A percentile compares a stretch with the other conserved stretches of the same genome.
These are phyloP conservation scores for Eulacestoma nigropectus DNA, from an alignment of 2,113 vertebrate genomes.

Conservation along the genomic window DNA sequence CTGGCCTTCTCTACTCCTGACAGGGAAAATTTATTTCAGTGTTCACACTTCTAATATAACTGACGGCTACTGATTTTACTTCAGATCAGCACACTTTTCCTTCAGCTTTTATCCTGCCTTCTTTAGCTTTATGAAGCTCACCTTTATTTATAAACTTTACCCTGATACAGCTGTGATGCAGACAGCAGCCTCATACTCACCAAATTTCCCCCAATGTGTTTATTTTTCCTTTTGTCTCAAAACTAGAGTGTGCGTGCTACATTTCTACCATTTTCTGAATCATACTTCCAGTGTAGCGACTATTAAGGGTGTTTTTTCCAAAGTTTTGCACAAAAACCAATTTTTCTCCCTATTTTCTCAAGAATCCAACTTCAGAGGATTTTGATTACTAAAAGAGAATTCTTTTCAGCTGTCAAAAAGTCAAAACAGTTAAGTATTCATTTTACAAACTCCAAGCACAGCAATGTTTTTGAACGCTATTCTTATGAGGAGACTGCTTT, in stretches of 20 bases:
- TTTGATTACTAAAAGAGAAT: not conserved
- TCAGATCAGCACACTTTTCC: not conserved
- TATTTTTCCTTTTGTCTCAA: not conserved
- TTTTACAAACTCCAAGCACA: not conserved
- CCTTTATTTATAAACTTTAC: not conserved
- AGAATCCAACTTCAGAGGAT: not conserved
- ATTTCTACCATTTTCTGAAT: not conserved
- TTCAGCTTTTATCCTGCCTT: not conserved
- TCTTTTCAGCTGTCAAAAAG: not conserved
- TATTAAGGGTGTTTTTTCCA: not conserved
- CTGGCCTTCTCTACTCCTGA: not conserved
- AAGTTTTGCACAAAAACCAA: not conserved
- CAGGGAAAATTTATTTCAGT: not conserved
- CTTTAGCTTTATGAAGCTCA: not conserved
- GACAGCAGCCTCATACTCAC: not conserved
- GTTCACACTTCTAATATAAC: not conserved
- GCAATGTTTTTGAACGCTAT: not conserved
- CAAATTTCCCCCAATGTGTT: not conserved
- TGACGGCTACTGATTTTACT: not conserved
- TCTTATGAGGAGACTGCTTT: not conserved
- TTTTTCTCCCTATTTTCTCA: not conserved
- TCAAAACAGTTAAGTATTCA: not conserved
- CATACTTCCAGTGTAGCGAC: rapidly evolving
- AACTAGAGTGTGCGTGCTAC: rapidly evolving
- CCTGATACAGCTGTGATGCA: not conserved